A percentile compares a stretch with the other conserved stretches of the same genome.
These are phyloP conservation scores for Zaprionus camerounensis DNA, from an alignment of 1,140 invertebrate species.

Conservation along the genomic window DNA sequence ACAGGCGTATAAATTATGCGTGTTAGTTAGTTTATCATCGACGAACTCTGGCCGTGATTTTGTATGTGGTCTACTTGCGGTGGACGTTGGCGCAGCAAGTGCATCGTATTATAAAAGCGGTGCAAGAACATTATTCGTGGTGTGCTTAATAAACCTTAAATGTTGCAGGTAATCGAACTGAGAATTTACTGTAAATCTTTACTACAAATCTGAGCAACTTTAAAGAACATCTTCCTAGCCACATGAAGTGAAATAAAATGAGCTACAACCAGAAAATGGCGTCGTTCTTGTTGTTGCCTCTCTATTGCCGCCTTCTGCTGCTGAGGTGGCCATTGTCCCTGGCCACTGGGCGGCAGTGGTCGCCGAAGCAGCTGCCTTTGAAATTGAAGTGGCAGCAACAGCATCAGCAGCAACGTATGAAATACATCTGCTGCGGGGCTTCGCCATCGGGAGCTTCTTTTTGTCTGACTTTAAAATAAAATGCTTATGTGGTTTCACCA, in stretches of 20 bases:
- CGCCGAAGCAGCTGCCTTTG: constrained; percentile 54
- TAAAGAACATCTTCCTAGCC: constrained; percentile 48
- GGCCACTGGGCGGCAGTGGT: background rate
- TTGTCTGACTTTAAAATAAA: constrained; percentile 63
- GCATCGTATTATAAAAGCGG: constrained; percentile 51
- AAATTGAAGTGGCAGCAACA: constrained; percentile 72
- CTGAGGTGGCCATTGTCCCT: constrained; percentile 30
- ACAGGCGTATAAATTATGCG: constrained; percentile 65
- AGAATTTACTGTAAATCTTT: constrained; percentile 42
- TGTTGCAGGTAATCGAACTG: constrained; percentile 53
- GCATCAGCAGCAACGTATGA: constrained; percentile 38
- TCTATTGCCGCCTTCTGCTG: background rate
- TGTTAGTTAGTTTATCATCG: constrained; percentile 75
- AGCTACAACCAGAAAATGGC: constrained; percentile 22
- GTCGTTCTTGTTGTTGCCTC: constrained; percentile 7
- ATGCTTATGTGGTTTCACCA: constrained; percentile 39
- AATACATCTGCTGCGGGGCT: constrained; percentile 35
- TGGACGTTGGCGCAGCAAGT: background rate
- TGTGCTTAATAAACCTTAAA: constrained; percentile 45
- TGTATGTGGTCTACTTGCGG: constrained; percentile 52
- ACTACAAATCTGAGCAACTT: constrained; percentile 46
- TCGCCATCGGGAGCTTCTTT: constrained; percentile 5
- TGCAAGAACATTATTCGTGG: constrained; percentile 26
- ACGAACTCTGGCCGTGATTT: constrained; percentile 46
- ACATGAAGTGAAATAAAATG: constrained; percentile 31